phyloP scores from a whole-genome alignment of 2,797 vertebrate genomes.

The Triplophysa yarkandensis region DNA sequence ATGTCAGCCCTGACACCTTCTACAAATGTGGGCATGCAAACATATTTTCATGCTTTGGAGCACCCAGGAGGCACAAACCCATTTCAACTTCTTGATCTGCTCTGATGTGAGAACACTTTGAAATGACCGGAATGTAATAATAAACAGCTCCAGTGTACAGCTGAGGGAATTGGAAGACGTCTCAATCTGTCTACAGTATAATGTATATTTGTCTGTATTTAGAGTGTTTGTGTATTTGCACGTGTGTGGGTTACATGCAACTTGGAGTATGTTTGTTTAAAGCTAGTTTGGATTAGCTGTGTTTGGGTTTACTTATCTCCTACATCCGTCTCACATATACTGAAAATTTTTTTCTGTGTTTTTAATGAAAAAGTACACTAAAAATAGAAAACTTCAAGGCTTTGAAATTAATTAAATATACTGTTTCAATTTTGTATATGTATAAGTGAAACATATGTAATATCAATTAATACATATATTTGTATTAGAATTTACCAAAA shows the following conservation, averaged over 20 bases:
- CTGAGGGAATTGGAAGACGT: constrained; percentile 29
- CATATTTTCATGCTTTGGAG: constrained; percentile 51
- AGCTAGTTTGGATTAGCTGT: not conserved
- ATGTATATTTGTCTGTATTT: not conserved
- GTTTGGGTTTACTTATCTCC: not conserved
- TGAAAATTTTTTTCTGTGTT: too few species aligned
- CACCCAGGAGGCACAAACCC: constrained; percentile 51
- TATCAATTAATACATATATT: too few species aligned
- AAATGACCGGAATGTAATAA: constrained; percentile 45
- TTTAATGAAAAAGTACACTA: too few species aligned
- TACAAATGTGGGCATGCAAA: constrained; percentile 55
- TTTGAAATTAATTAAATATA: too few species aligned
- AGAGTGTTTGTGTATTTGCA: constrained; percentile 1
- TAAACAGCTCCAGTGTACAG: constrained; percentile 19
- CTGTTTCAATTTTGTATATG: too few species aligned
- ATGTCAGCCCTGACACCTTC: constrained; percentile 57
- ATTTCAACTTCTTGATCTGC: constrained; percentile 44
- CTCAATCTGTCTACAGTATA: constrained; percentile 9
- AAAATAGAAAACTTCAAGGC: too few species aligned
- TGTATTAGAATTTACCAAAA: too few species aligned
- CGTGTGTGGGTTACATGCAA: not conserved
- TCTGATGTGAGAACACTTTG: constrained; percentile 31
- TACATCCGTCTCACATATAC: not conserved
- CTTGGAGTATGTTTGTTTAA: not conserved
- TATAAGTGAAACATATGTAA: too few species aligned